These are phyloP conservation scores for Clostera curtula DNA, from an alignment of 2,888 invertebrate species.

Conservation along the genomic window DNA sequence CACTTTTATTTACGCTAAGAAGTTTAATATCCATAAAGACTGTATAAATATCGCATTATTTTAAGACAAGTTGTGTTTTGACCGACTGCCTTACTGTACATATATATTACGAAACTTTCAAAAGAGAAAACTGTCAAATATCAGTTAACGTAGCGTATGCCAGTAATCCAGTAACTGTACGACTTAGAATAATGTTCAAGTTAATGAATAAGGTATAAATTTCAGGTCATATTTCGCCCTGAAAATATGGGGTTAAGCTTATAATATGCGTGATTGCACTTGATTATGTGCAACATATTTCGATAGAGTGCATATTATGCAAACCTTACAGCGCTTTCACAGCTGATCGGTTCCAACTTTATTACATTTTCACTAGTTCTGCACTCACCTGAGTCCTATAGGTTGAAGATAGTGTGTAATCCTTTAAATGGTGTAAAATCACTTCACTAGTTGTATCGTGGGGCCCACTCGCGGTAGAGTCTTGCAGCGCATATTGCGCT, in stretches of 20 bases:
- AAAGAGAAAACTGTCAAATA: slow-evolving; percentile 41
- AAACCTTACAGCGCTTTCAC: slow-evolving; percentile 45
- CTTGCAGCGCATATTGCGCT: slow-evolving; percentile 51
- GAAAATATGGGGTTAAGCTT: no score
- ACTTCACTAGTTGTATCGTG: slow-evolving; percentile 54
- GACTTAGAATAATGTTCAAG: no score
- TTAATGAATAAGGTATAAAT: no score
- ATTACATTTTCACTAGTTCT: background rate
- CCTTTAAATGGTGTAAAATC: slow-evolving; percentile 39
- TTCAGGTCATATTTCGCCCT: no score
- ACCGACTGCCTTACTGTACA: no score
- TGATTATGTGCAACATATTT: slow-evolving; percentile 1
- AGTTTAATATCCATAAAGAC: slow-evolving; percentile 9
- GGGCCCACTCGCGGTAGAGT: slow-evolving; percentile 51
- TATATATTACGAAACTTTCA: slow-evolving; percentile 46
- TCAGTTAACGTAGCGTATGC: no score
- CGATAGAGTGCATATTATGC: slow-evolving; percentile 14
- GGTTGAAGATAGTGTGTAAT: slow-evolving; percentile 30
- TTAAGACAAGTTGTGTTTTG: no score
- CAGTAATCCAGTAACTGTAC: no score
- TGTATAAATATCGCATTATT: slow-evolving; percentile 21
- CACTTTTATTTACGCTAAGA: slow-evolving; percentile 63
- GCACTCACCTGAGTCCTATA: slow-evolving; percentile 30
- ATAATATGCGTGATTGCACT: no score
- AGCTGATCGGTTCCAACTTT: slow-evolving; percentile 42